Conservation (phyloP, 2,113 vertebrate genomes). For the Empidonax traillii region DNA sequence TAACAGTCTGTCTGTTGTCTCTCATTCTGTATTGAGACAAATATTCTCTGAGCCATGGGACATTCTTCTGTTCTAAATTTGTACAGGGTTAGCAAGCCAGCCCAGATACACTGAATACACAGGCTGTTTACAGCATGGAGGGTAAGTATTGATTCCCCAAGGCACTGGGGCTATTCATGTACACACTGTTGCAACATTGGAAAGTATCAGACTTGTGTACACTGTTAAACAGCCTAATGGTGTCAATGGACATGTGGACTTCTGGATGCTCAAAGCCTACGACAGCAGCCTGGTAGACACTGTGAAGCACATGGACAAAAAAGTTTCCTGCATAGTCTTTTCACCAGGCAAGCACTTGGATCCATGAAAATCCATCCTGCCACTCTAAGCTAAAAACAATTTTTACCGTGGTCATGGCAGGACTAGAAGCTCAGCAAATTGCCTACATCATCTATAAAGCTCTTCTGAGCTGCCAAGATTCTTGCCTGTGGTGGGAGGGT, state of each 20-base stretch:
- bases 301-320: background rate
- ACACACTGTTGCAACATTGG: background rate
- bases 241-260: background rate
- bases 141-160: background rate
- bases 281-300: background rate
- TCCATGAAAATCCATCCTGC: background rate
- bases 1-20: background rate
- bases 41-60: background rate
- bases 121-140: background rate
- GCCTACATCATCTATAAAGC: background rate
- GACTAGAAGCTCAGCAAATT: background rate
- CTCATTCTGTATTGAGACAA: background rate
- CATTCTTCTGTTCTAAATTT: background rate
- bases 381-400: background rate
- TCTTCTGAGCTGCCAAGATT: background rate
- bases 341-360: background rate
- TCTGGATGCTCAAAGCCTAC: background rate
- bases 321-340: background rate
- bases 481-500: background rate
- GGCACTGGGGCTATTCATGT: rapidly evolving
- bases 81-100: background rate
- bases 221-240: background rate
- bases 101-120: background rate
- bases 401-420: background rate
- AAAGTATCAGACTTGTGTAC: background rate